Evolutionary conservation across 1,140 invertebrate species (phyloP).

Genomic region (Colletes gigas): DNA sequence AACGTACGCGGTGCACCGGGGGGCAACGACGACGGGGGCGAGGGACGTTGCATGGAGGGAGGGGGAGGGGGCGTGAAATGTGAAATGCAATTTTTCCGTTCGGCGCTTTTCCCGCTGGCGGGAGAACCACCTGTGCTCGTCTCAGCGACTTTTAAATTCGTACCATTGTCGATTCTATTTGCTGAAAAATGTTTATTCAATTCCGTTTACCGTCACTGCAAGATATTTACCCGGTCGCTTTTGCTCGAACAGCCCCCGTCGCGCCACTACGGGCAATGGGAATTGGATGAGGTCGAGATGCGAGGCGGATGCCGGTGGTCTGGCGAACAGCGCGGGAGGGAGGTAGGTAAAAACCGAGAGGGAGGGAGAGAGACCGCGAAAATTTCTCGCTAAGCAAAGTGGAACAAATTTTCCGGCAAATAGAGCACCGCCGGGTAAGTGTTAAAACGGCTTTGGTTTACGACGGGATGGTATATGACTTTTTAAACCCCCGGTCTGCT

Average conservation of each 20-base stretch:
- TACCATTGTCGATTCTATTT: conserved; percentile 77
- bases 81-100: conserved; percentile 78
- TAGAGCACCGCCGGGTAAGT: conserved; percentile 31
- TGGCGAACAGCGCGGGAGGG: conserved; percentile 2
- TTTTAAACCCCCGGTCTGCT: conserved; percentile 18
- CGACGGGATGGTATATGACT: not conserved
- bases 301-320: conserved; percentile 11
- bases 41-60: not conserved
- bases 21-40: not conserved
- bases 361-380: not conserved
- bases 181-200: conserved; percentile 80
- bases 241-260: conserved; percentile 60
- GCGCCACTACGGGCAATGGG: conserved; percentile 54
- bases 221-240: conserved; percentile 75
- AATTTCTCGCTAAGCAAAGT: conserved; percentile 40
- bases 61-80: not conserved
- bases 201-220: conserved; percentile 74
- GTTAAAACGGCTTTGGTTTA: conserved; percentile 35
- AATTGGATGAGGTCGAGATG: conserved; percentile 58
- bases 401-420: conserved; percentile 47
- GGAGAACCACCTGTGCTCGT: conserved; percentile 73
- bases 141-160: conserved; percentile 79
- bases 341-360: not conserved
- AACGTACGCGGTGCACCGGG: conserved; percentile 16
- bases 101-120: conserved; percentile 63